Evolutionary conservation across 92 coral and sea anemone species (phyloP).

Genomic region (Palythoa caribaeorum): DNA sequence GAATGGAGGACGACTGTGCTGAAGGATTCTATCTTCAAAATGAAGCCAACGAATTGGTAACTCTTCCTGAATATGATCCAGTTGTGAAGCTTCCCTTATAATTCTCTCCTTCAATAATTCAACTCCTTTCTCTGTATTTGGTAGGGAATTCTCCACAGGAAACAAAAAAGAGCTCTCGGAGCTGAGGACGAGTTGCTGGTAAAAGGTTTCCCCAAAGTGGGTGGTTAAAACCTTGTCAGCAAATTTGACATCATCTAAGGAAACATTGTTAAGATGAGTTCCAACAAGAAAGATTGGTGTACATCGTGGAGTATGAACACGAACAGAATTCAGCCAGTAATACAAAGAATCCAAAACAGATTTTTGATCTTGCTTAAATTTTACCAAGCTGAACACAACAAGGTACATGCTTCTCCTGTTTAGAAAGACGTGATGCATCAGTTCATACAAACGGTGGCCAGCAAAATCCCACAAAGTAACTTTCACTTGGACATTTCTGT

Average conservation of each 20-base stretch:
- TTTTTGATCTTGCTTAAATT: conserved; percentile 25
- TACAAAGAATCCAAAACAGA: conserved; percentile 45
- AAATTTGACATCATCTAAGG: not conserved
- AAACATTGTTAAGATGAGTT: conserved; percentile 48
- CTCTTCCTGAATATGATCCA: conserved; percentile 44
- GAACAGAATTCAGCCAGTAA: conserved; percentile 63
- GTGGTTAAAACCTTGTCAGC: conserved; percentile 16
- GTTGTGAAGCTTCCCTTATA: conserved; percentile 41
- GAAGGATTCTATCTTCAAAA: conserved; percentile 54
- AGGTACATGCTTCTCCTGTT: conserved; percentile 63
- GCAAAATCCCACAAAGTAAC: conserved; percentile 68
- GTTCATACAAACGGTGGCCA: conserved; percentile 63
- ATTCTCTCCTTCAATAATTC: conserved; percentile 36
- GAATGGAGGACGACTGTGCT: conserved; percentile 14
- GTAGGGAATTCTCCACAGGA: conserved; percentile 55
- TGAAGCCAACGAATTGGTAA: conserved; percentile 62
- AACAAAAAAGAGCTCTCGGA: conserved; percentile 29
- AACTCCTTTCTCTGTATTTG: conserved; percentile 53
- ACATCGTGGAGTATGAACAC: conserved; percentile 46
- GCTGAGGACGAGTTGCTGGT: conserved; percentile 51
- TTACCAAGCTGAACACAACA: conserved; percentile 49
- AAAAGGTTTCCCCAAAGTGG: conserved; percentile 51
- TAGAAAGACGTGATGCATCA: conserved; percentile 65
- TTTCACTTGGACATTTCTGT: conserved; percentile 51
- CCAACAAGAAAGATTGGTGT: conserved; percentile 59